Conservation (phyloP, 2,797 vertebrate species). For the Bufotes viridis region DNA sequence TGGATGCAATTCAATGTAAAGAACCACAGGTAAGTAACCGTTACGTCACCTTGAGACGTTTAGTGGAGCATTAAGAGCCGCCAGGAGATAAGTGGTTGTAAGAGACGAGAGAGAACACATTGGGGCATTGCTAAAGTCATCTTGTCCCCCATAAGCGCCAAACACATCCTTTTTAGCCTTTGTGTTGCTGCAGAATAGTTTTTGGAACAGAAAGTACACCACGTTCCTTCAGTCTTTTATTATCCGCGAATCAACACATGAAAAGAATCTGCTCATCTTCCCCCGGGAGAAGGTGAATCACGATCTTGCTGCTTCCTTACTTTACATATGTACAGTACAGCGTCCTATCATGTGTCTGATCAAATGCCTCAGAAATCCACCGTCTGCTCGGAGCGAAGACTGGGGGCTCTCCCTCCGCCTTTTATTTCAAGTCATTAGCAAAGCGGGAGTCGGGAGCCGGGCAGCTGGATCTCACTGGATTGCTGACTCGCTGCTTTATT, state of each 20-base stretch:
- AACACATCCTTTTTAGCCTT: background rate
- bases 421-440: background rate
- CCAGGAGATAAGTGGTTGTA: background rate
- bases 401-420: background rate
- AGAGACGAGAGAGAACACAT: background rate
- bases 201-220: background rate
- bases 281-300: conserved; percentile 30
- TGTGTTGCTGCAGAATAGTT: background rate
- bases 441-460: background rate
- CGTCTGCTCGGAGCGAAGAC: background rate
- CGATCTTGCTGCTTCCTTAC: background rate
- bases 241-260: background rate
- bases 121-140: background rate
- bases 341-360: background rate
- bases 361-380: conserved; percentile 3
- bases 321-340: background rate
- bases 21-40: too few species aligned
- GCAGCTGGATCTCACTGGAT: background rate
- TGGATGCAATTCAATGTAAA: too few species aligned
- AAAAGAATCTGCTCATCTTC: conserved; percentile 2
- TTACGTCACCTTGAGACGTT: background rate
- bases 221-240: background rate
- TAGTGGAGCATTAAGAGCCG: background rate
- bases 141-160: background rate
- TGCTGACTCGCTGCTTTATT: background rate